Percentiles rank a stretch among this genome's conserved stretches.
Evolutionary conservation across 2,113 vertebrate species (phyloP).

Genomic region (Sphaerodactylus townsendi): DNA sequence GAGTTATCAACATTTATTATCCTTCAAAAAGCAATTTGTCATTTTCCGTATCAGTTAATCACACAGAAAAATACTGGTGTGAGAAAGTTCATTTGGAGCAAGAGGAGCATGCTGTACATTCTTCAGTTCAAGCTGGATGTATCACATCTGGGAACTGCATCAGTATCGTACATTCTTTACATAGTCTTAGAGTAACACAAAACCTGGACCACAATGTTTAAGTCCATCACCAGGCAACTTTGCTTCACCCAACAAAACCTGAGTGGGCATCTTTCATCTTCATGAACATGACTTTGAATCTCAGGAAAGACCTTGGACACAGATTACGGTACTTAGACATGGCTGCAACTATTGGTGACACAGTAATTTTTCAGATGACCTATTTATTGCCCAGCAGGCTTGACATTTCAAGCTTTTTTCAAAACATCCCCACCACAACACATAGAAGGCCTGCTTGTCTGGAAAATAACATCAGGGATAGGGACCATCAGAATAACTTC

Average conservation of each 20-base stretch:
- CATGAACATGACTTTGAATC: not conserved
- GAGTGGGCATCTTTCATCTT: not conserved
- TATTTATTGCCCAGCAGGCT: constrained; percentile 51
- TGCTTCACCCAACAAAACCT: accelerated
- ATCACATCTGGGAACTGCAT: not conserved
- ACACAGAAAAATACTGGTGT: not conserved
- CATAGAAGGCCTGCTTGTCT: not conserved
- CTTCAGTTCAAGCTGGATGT: not conserved
- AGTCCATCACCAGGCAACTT: not conserved
- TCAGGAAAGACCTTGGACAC: constrained; percentile 17
- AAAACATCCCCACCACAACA: not conserved
- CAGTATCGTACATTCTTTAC: accelerated
- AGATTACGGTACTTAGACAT: constrained; percentile 28
- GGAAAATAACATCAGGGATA: not conserved
- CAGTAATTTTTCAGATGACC: constrained; percentile 48
- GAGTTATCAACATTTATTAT: not conserved
- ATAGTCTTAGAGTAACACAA: not conserved
- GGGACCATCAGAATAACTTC: not conserved
- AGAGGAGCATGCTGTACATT: not conserved
- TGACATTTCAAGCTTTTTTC: constrained; percentile 36
- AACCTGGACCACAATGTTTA: not conserved
- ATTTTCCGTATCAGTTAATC: not conserved
- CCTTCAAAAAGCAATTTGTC: constrained; percentile 21
- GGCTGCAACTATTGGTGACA: not conserved
- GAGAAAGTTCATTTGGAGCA: not conserved